Percentiles rank a stretch among this genome's conserved stretches.
phyloP scores from a whole-genome alignment of 2,888 invertebrate genomes.

The Celastrina argiolus region DNA sequence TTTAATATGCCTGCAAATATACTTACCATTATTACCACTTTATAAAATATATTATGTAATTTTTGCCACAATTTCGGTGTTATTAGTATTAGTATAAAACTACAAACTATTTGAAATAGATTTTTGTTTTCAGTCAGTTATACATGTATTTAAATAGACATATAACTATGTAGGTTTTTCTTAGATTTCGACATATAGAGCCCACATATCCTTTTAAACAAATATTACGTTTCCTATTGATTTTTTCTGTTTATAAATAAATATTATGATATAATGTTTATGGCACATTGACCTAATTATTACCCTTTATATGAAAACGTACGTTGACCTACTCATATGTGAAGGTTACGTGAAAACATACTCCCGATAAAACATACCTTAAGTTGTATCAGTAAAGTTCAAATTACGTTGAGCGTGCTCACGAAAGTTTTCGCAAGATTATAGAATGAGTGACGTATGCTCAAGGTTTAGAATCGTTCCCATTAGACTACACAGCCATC shows the following conservation, averaged over 20 bases:
- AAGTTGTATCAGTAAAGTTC: slow-evolving; percentile 33
- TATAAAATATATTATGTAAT: no score
- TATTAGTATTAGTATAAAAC: no score
- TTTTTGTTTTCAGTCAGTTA: no score
- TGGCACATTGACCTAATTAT: slow-evolving; percentile 37
- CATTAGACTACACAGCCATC: not conserved
- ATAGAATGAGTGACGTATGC: slow-evolving; percentile 1
- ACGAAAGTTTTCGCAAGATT: slow-evolving; percentile 5
- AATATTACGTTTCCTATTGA: not conserved
- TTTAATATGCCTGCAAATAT: no score
- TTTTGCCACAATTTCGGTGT: no score
- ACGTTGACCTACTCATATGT: slow-evolving; percentile 56
- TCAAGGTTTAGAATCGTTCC: not conserved
- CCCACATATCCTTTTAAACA: not conserved
- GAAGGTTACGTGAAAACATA: slow-evolving; percentile 48
- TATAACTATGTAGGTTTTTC: no score
- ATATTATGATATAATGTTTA: not conserved
- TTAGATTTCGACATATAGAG: no score
- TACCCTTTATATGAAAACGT: slow-evolving; percentile 39
- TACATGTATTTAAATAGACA: no score
- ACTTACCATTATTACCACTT: no score
- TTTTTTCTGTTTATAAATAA: not conserved
- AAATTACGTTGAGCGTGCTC: slow-evolving; percentile 26
- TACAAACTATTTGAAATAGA: no score
- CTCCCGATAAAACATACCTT: slow-evolving; percentile 36